Evolutionary conservation across 2,888 invertebrate species (phyloP).

Genomic region (Aleiodes leptofemur): DNA sequence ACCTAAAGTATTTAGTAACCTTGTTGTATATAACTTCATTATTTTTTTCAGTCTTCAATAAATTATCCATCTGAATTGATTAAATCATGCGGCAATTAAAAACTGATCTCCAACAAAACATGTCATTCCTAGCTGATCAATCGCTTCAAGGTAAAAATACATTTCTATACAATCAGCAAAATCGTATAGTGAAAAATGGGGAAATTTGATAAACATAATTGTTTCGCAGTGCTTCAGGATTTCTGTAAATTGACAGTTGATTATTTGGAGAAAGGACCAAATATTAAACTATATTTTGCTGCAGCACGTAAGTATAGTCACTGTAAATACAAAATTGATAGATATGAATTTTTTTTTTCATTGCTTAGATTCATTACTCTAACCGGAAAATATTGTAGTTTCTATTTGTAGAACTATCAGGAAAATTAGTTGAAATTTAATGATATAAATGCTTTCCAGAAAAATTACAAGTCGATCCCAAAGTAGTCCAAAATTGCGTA

Average conservation of each 20-base stretch:
- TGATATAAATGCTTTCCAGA: constrained; percentile 74
- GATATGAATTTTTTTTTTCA: background rate
- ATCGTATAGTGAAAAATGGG: constrained; percentile 8
- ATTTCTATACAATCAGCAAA: background rate
- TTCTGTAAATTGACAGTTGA: constrained; percentile 84
- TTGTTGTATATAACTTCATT: too few relatives aligned
- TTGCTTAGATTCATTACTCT: background rate
- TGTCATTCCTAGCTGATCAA: constrained; percentile 77
- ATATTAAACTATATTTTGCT: constrained; percentile 79
- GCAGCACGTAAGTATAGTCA: constrained; percentile 78
- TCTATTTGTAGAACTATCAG: background rate
- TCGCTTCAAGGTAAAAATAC: constrained; percentile 75
- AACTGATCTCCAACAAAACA: constrained; percentile 79
- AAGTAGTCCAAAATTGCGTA: constrained; percentile 80
- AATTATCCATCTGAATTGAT: too few relatives aligned
- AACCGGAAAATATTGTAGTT: background rate
- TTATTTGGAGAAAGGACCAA: constrained; percentile 82
- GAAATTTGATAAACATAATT: constrained; percentile 39
- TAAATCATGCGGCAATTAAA: constrained; percentile 66
- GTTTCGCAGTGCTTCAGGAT: constrained; percentile 80
- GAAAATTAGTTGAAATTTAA: background rate
- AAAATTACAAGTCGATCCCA: constrained; percentile 78
- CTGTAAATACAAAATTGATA: background rate
- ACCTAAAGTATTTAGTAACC: too few relatives aligned
- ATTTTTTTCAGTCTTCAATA: too few relatives aligned